Percentiles rank a stretch among this genome's conserved stretches.
These are phyloP conservation scores for Caenorhabditis afra DNA, from an alignment of 2,888 invertebrate genomes.

Conservation along the genomic window DNA sequence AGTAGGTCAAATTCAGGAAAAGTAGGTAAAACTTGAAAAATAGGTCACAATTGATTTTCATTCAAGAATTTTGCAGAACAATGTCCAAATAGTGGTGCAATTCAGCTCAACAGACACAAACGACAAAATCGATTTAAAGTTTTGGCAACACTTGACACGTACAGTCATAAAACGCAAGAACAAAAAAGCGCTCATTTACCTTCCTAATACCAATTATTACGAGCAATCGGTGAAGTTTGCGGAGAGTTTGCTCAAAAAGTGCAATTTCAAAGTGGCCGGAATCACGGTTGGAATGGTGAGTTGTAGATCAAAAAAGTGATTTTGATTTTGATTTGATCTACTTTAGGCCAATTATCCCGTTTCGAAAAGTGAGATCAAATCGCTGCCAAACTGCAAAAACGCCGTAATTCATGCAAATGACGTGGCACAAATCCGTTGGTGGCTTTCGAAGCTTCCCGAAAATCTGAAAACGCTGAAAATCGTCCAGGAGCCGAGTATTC, in stretches of 20 bases:
- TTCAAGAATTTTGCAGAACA: no score
- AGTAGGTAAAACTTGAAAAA: no score
- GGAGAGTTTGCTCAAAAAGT: constrained; percentile 2
- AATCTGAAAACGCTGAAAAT: not conserved
- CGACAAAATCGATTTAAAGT: not conserved
- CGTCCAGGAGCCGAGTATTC: not conserved
- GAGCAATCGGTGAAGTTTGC: constrained; percentile 2
- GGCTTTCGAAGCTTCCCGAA: constrained; percentile 24
- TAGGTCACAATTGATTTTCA: no score
- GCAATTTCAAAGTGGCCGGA: not conserved
- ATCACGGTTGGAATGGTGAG: constrained; percentile 1
- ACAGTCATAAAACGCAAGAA: not conserved
- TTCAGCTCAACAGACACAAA: no score
- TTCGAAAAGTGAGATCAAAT: constrained; percentile 5
- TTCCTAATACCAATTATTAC: not conserved
- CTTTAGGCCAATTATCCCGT: not conserved
- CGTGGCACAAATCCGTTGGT: constrained; percentile 12
- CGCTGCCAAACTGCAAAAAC: not conserved
- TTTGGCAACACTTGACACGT: not conserved
- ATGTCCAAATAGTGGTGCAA: no score
- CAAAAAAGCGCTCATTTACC: not conserved
- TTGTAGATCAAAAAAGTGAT: not conserved
- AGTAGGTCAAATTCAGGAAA: no score
- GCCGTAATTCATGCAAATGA: not conserved
- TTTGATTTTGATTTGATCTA: constrained; percentile 1